phyloP scores from a whole-genome alignment of 1,140 invertebrate genomes.

The Pseudomyrmex dendroicus region DNA sequence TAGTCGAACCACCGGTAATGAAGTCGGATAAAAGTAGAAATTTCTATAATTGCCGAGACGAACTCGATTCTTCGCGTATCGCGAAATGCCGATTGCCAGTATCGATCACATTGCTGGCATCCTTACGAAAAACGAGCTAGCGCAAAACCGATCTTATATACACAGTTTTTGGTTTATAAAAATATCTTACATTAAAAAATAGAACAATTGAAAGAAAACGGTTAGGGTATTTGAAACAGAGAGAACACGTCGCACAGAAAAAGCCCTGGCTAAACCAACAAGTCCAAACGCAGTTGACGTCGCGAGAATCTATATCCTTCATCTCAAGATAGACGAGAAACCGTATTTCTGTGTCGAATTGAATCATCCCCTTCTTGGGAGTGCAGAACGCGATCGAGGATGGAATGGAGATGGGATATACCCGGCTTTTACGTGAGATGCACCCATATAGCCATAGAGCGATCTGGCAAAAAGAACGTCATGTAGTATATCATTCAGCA shows the following conservation, averaged over 20 bases:
- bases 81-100: no score
- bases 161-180: no score
- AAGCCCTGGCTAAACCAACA: constrained; percentile 1
- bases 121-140: no score
- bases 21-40: no score
- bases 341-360: constrained; percentile 62
- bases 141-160: no score
- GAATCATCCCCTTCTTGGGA: constrained; percentile 54
- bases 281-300: constrained; percentile 56
- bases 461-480: constrained; percentile 29
- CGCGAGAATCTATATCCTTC: constrained; percentile 55
- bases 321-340: constrained; percentile 56
- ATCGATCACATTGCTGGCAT: no score
- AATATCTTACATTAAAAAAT: background rate
- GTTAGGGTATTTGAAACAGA: background rate
- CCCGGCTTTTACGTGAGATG: constrained; percentile 52
- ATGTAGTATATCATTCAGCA: constrained; percentile 25
- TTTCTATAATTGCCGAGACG: no score
- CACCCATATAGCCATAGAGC: constrained; percentile 12
- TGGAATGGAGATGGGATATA: constrained; percentile 25
- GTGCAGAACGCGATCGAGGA: constrained; percentile 33
- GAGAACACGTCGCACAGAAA: constrained; percentile 3
- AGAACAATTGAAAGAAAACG: background rate
- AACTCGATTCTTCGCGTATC: no score
- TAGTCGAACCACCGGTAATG: no score